Evolutionary conservation across 30 jellyfish, hydroid and myxozoan genomes (phyloP), one percentile per base, ranked within the genome.

Genomic region (Catostylus mosaicus): DNA sequence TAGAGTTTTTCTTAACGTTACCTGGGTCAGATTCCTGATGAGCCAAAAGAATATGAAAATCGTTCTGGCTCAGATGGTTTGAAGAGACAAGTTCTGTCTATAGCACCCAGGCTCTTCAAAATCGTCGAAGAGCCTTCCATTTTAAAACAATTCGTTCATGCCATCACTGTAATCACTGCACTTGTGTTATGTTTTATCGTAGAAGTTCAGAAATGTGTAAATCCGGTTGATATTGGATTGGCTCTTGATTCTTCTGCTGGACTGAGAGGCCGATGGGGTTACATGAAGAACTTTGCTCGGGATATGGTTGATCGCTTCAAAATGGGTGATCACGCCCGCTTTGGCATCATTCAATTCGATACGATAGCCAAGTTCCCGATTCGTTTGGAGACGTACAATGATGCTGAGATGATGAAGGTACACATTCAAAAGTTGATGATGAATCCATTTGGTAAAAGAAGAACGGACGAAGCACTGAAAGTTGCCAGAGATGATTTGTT

Each of bases 171-270:
- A n/a, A n/a, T n/a, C n/a, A n/a, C n/a, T n/a, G n/a, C n/a, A n/a
- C n/a, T n/a, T n/a, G n/a, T 3, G 2, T 50, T 26, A 23, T 1
- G 24, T 59, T 52, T 61, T 32, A 20, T 63, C 46, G 26, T 67
- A 72, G 89, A 43, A 1, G 83, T 38, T 9, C 75, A 73, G 54
- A 80, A 80, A 64, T 88, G 97, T 33, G 69, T 16, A 30, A 80
- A 57, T 27, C 96, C 97, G 50, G 73, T 93, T 10, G 98, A 93
- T 64, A 82, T 93, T 77, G 98, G 96, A 61, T 71, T 93, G 10
- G 92, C 89, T 16, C 65, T 93, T 47, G 98, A 93, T 61, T 87
- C 98, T 0, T 93, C 98, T 2, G 96, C 96, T 7, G 98, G 93
- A 1, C 82, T 92, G 0, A 61, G 81, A 38, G 96, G 90, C 46